Percentiles rank a stretch among this genome's conserved stretches.
Evolutionary conservation across 1,140 invertebrate genomes (phyloP).

Genomic region (Macrosteles quadrilineatus): DNA sequence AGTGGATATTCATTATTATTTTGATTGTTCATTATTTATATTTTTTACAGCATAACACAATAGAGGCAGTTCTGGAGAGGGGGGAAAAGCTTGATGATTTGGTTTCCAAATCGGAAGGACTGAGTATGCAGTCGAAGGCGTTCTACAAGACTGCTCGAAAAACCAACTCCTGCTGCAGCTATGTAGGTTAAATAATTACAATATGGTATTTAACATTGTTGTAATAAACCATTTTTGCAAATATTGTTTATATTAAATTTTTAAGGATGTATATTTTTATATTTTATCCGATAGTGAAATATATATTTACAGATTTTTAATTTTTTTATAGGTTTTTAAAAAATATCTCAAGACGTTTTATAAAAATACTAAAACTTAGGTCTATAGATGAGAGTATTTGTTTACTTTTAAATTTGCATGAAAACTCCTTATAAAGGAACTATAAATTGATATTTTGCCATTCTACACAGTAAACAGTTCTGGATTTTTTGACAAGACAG

Average conservation of each 20-base stretch:
- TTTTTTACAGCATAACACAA: slow-evolving; percentile 82
- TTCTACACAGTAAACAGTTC: too few species aligned
- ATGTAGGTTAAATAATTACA: slow-evolving; percentile 37
- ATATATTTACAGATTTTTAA: background rate
- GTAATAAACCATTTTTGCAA: background rate
- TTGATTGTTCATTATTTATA: too few species aligned
- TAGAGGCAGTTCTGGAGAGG: slow-evolving; percentile 92
- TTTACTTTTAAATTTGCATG: too few species aligned
- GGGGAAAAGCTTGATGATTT: slow-evolving; percentile 99
- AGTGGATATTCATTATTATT: too few species aligned
- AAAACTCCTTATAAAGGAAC: too few species aligned
- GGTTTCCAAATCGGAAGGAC: slow-evolving; percentile 92
- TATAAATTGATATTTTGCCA: too few species aligned
- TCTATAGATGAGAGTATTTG: too few species aligned
- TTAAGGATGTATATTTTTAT: background rate
- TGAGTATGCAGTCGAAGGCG: slow-evolving; percentile 95
- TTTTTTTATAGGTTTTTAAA: too few species aligned
- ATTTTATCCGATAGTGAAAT: background rate
- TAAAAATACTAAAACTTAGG: too few species aligned
- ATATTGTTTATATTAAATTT: slow-evolving; percentile 12
- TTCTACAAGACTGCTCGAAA: slow-evolving; percentile 98
- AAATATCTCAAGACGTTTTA: too few species aligned
- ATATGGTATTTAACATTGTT: background rate
- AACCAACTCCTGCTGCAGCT: slow-evolving; percentile 91
- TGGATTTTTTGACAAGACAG: too few species aligned